Evolutionary conservation across 1,140 invertebrate genomes (phyloP), one percentile per base, ranked within the genome.

Genomic region (Lysiphlebus fabarum): DNA sequence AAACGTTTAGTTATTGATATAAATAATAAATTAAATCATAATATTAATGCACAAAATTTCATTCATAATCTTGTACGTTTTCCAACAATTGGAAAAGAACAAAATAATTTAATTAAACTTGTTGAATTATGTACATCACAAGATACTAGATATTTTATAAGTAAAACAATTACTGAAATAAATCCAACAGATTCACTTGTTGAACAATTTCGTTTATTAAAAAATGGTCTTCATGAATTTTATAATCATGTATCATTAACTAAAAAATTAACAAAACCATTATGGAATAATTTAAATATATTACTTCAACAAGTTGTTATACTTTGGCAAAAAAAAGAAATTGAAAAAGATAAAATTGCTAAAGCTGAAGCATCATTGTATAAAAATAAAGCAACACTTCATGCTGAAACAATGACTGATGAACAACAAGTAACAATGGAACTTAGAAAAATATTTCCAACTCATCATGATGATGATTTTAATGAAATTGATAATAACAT

Each of bases 321-420:
- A 11, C 77, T 85, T 0, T 97, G 93, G 93, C 84, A 86, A 67
- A 82, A 85, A 45, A 87, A 93, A 61, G 84, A 92, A 67, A 82
- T 86, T 54, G 82, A 86, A 47, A 83, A 83, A 26, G 83, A 87
- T 62, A 80, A 81, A 62, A 84, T 86, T 62, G 85, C 89, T 62
- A 81, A 83, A 40, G 89, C 92, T 65, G 86, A 92, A 56, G 88
- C 92, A 50, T 89, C 86, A 66, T 72, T 96, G 8, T 98, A 93
- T 76, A 85, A 87, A 58, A 91, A 86, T 37, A 93, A 90, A 51
- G 45, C 53, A 0, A 50, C 64, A 10, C 43, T 62, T 33, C 82
- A 83, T 67, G 84, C 83, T 51, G 82, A 85, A 61, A 79, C 81
- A 36, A 77, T 85, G 69, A 84, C 86, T 6, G 92, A 95, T 62